These are phyloP conservation scores for Adineta ricciae DNA, from an alignment of 2,888 invertebrate species.

Conservation along the genomic window DNA sequence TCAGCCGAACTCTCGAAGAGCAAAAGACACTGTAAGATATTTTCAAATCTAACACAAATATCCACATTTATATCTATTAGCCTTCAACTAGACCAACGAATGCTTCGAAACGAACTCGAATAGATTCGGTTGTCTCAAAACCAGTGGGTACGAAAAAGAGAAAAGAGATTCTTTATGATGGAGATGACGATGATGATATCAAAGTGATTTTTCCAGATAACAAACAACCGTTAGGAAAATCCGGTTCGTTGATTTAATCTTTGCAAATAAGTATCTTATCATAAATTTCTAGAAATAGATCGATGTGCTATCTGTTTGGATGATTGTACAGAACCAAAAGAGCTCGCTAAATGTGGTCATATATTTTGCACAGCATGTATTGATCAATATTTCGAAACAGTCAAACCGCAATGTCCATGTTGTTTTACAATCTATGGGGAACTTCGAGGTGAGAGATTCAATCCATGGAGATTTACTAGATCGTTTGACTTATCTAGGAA, in stretches of 20 bases:
- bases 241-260: neutral
- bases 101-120: neutral
- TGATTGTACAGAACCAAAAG: conserved; percentile 34
- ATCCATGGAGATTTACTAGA: no score
- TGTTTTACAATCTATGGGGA: conserved; percentile 40
- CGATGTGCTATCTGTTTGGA: conserved; percentile 40
- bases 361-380: conserved; percentile 41
- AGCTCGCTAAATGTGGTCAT: conserved; percentile 39
- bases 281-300: neutral
- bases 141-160: neutral
- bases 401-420: conserved; percentile 40
- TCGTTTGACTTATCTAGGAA: neutral
- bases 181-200: neutral
- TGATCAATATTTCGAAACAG: conserved; percentile 36
- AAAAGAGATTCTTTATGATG: neutral
- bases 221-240: neutral
- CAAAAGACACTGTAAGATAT: neutral
- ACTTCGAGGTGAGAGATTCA: conserved; percentile 36
- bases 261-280: neutral
- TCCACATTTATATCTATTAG: neutral
- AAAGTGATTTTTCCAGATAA: neutral
- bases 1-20: neutral
- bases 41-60: neutral
- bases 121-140: neutral
- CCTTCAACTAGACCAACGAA: neutral